Conservation (phyloP, 2,797 vertebrate species). For the Neosilurus mollespiculum region DNA sequence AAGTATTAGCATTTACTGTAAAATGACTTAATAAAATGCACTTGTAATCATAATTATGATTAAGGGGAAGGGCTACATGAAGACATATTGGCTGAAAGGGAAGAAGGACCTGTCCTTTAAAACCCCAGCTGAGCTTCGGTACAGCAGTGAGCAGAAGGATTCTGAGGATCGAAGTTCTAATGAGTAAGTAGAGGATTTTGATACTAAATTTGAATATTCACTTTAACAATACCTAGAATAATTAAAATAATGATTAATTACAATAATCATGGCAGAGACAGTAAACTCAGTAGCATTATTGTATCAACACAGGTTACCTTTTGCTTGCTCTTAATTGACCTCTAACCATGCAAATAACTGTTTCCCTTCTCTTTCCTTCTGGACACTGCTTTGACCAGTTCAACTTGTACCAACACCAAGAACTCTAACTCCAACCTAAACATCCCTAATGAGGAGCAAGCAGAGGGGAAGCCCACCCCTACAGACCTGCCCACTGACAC, state of each 20-base stretch:
- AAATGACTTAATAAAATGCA: conserved; percentile 16
- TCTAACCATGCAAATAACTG: neutral
- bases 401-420: conserved; percentile 67
- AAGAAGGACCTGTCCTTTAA: conserved; percentile 75
- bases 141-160: conserved; percentile 72
- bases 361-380: conserved; percentile 9
- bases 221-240: neutral
- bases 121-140: conserved; percentile 71
- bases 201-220: neutral
- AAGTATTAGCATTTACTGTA: neutral
- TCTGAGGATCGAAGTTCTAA: conserved; percentile 72
- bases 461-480: conserved; percentile 64
- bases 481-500: conserved; percentile 63
- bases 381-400: conserved; percentile 52
- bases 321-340: neutral
- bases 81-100: conserved; percentile 79
- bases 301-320: neutral
- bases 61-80: conserved; percentile 75
- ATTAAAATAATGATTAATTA: too few relatives aligned
- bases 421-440: conserved; percentile 67
- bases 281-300: neutral
- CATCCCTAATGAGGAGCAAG: conserved; percentile 64
- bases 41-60: conserved; percentile 12
- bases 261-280: neutral
- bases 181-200: conserved; percentile 59